Percentiles rank a stretch among this genome's conserved stretches.
phyloP scores from a whole-genome alignment of 1,140 invertebrate species.

The Eriosoma lanigerum region DNA sequence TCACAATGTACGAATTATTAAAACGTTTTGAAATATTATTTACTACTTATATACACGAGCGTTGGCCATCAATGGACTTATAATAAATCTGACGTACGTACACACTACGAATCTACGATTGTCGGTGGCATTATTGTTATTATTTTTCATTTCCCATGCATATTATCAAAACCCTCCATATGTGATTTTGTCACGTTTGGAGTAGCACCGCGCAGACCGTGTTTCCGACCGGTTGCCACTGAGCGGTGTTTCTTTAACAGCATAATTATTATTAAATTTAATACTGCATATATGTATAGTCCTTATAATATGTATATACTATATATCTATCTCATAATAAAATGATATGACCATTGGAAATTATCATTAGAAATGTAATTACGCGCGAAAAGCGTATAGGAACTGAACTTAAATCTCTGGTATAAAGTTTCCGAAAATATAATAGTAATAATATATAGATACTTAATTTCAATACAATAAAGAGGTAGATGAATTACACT shows the following conservation, averaged over 20 bases:
- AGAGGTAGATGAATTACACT: no score
- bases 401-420: no score
- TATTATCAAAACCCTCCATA: not conserved
- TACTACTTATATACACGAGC: not conserved
- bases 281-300: no score
- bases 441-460: no score
- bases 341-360: no score
- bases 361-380: no score
- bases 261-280: no score
- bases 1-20: not conserved
- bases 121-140: not conserved
- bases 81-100: not conserved
- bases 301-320: no score
- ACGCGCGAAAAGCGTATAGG: no score
- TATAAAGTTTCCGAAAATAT: no score
- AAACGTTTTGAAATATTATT: not conserved
- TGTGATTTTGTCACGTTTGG: not conserved
- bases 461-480: no score
- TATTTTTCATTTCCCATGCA: not conserved
- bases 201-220: not conserved
- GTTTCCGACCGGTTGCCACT: slow-evolving; percentile 23
- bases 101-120: not conserved
- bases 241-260: slow-evolving; percentile 10
- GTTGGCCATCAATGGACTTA: not conserved
- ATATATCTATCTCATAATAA: no score